Percentiles rank a stretch among this genome's conserved stretches.
phyloP scores from a whole-genome alignment of 2,797 vertebrate species.

The Cuniculus paca region DNA sequence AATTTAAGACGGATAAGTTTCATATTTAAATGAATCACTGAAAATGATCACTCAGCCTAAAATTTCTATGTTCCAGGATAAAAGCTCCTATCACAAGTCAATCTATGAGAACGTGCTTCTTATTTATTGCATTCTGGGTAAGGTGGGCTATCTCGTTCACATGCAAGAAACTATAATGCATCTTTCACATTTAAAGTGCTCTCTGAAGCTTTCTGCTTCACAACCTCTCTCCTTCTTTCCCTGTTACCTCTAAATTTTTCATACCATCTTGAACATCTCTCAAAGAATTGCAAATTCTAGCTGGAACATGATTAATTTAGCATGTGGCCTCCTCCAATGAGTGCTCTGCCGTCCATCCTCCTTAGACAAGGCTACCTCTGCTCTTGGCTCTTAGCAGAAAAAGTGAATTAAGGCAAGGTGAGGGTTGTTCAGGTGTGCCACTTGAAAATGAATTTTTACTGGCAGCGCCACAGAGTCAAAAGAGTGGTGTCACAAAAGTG shows the following conservation, averaged over 20 bases:
- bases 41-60: conserved; percentile 73
- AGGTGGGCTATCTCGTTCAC: conserved; percentile 86
- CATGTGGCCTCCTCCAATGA: conserved; percentile 89
- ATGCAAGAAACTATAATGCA: conserved; percentile 89
- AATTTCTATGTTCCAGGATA: conserved; percentile 74
- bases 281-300: conserved; percentile 98
- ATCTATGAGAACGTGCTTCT: conserved; percentile 78
- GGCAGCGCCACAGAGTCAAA: conserved; percentile 84
- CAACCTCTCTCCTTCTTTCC: conserved; percentile 91
- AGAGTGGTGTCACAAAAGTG: conserved; percentile 80
- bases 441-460: conserved; percentile 90
- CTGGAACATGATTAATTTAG: conserved; percentile 99
- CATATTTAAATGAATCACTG: conserved; percentile 80
- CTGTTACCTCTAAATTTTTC: conserved; percentile 96
- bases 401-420: conserved; percentile 88
- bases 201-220: conserved; percentile 89
- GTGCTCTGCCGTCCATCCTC: conserved; percentile 90
- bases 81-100: conserved; percentile 76
- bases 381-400: conserved; percentile 85
- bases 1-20: conserved; percentile 75
- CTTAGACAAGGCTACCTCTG: conserved; percentile 78
- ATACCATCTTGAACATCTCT: conserved; percentile 96
- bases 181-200: conserved; percentile 90
- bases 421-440: conserved; percentile 83
- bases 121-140: conserved; percentile 87